A percentile compares a stretch with the other conserved stretches of the same genome.
These are phyloP conservation scores for Ooceraea biroi DNA, from an alignment of 1,140 invertebrate genomes.

Conservation along the genomic window DNA sequence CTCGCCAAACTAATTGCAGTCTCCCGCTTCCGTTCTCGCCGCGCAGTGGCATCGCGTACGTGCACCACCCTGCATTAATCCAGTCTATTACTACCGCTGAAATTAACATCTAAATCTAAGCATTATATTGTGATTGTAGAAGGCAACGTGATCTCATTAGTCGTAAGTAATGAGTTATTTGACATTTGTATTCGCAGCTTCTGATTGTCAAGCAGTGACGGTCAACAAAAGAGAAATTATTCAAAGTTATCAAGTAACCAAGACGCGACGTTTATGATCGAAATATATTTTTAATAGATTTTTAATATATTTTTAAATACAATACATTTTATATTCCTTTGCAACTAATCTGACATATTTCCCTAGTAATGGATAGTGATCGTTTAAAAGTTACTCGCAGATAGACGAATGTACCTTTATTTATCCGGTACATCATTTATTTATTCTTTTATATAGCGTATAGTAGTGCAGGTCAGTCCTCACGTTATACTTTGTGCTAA, in stretches of 20 bases:
- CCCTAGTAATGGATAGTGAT: background rate
- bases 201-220: background rate
- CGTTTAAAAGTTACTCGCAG: background rate
- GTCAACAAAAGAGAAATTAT: background rate
- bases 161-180: slow-evolving; percentile 1
- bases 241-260: background rate
- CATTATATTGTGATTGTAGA: slow-evolving; percentile 44
- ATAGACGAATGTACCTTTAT: background rate
- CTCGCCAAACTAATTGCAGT: slow-evolving; percentile 59
- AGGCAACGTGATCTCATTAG: slow-evolving; percentile 35
- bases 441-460: background rate
- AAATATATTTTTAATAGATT: background rate
- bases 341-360: background rate
- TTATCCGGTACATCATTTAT: background rate
- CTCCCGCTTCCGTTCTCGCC: slow-evolving; percentile 19
- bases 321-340: background rate
- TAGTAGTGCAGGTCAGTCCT: too few relatives aligned
- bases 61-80: slow-evolving; percentile 52
- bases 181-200: background rate
- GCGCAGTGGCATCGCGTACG: slow-evolving; percentile 50
- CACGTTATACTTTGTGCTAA: background rate
- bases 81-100: slow-evolving; percentile 53
- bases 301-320: background rate
- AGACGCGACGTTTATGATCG: background rate
- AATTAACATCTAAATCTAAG: slow-evolving; percentile 62